phyloP scores from a whole-genome alignment of 2,888 invertebrate species.

The Pseudococcus longispinus region DNA sequence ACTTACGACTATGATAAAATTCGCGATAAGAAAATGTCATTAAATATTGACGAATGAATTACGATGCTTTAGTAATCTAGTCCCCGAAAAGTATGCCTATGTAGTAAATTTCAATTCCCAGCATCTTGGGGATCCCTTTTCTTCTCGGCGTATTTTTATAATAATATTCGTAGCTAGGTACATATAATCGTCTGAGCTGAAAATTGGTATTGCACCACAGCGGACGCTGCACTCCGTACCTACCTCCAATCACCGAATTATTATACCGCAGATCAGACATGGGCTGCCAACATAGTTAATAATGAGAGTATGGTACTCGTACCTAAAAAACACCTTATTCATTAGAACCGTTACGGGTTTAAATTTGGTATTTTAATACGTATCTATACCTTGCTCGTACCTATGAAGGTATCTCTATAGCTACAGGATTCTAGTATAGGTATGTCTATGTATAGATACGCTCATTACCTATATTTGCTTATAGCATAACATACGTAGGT shows the following conservation, averaged over 20 bases:
- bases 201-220: slow-evolving; percentile 28
- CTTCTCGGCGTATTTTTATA: too few relatives aligned
- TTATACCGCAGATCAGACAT: slow-evolving; percentile 16
- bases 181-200: neutral
- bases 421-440: neutral
- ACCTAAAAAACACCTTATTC: slow-evolving; percentile 28
- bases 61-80: too few relatives aligned
- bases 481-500: neutral
- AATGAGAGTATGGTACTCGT: neutral
- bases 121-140: too few relatives aligned
- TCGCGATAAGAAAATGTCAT: too few relatives aligned
- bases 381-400: neutral
- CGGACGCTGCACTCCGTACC: neutral
- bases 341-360: slow-evolving; percentile 38
- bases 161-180: neutral
- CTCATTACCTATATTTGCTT: slow-evolving; percentile 3
- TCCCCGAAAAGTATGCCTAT: too few relatives aligned
- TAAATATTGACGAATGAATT: too few relatives aligned
- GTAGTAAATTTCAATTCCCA: too few relatives aligned
- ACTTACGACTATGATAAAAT: too few relatives aligned
- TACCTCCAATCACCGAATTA: neutral
- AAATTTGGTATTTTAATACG: slow-evolving; percentile 39
- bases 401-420: neutral
- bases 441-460: neutral
- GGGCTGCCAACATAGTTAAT: neutral